Evolutionary conservation across 2,113 vertebrate species (phyloP).

Genomic region (Orycteropus afer): DNA sequence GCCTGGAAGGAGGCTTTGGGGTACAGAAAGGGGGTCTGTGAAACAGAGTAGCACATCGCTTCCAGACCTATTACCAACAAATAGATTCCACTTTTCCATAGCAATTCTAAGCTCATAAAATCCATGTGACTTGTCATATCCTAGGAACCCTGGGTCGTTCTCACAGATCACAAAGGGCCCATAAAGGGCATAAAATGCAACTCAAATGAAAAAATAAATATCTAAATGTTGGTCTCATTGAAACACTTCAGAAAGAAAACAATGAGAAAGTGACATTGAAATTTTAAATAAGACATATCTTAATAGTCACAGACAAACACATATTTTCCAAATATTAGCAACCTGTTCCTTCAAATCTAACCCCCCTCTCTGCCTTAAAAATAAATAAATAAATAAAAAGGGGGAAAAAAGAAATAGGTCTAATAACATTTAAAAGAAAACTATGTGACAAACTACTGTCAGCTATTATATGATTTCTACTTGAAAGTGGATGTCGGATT

Average conservation of each 20-base stretch:
- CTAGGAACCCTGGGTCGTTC: background rate
- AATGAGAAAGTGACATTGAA: background rate
- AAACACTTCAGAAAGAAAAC: background rate
- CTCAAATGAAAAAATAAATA: background rate
- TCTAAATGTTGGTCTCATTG: background rate
- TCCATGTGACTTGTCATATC: background rate
- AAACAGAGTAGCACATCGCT: background rate
- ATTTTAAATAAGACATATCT: background rate
- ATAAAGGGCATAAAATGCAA: background rate
- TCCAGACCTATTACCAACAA: background rate
- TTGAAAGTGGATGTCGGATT: slow-evolving; percentile 41
- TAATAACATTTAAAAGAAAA: slow-evolving; percentile 47
- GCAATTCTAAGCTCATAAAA: background rate
- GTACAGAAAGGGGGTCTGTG: background rate
- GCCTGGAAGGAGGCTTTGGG: background rate
- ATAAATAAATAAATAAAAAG: background rate
- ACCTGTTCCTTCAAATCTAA: background rate
- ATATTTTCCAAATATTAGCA: background rate
- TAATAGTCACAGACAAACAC: background rate
- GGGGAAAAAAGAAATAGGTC: background rate
- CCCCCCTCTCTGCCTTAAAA: background rate
- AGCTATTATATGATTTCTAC: slow-evolving; percentile 30
- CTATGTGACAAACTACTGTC: slow-evolving; percentile 27
- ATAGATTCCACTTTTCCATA: background rate
- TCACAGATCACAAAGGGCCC: slow-evolving; percentile 1